phyloP scores from a whole-genome alignment of 2,797 vertebrate genomes.

The Cheirogaleus major region DNA sequence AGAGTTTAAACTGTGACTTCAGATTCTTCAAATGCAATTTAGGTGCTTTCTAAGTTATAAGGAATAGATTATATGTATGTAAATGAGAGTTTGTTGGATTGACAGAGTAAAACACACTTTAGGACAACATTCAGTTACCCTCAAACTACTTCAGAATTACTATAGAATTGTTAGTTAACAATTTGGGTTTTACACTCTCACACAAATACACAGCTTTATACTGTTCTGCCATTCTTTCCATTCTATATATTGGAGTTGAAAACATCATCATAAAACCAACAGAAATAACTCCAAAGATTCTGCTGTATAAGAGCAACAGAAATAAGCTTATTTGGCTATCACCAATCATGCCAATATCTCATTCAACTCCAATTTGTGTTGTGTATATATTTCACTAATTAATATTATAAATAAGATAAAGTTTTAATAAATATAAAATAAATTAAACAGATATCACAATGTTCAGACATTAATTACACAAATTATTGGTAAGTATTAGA shows the following conservation, averaged over 20 bases:
- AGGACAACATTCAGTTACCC: not conserved
- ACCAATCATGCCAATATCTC: not conserved
- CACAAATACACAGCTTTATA: not conserved
- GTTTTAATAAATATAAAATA: not conserved
- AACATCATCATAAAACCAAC: not conserved
- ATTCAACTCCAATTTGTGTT: not conserved
- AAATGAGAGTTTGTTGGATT: constrained; percentile 11
- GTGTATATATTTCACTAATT: not conserved
- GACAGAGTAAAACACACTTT: not conserved
- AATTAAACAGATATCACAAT: not conserved
- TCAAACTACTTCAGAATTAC: not conserved
- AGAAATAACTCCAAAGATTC: not conserved
- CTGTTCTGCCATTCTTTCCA: not conserved
- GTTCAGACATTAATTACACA: not conserved
- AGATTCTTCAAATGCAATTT: not conserved
- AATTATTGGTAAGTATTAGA: not conserved
- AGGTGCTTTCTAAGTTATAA: not conserved
- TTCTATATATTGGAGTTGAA: not conserved
- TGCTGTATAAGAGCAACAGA: not conserved
- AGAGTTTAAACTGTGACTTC: constrained; percentile 14
- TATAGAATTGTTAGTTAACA: not conserved
- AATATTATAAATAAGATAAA: not conserved
- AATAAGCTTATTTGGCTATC: not conserved
- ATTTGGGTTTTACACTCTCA: not conserved
- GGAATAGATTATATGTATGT: not conserved